Base-by-base conservation (phyloP, 2,888 invertebrate genomes). In the Parapristionchus giblindavisi region DNA sequence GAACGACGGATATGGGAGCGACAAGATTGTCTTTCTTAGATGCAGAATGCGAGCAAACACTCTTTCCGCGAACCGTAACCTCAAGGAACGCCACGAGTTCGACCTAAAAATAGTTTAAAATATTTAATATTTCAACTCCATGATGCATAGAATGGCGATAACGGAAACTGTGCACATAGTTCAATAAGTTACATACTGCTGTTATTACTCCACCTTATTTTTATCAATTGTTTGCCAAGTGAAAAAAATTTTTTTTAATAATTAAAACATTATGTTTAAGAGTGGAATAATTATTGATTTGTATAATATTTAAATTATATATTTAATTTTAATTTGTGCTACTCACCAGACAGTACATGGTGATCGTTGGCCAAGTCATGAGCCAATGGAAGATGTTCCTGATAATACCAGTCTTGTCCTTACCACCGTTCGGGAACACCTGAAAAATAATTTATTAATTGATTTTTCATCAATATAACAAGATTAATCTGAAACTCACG, bases 11-110 rank as follows among this genome's bases (percentile, higher is more conserved):
- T 17, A 36, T 34, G 17, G 81, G 81, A 34, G 81, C 79, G 27
- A 83, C 81, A 21, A 85, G 78, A 66, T 83, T 85, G 72, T 85
- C 85, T 74, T 85, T 85, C 79, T 85, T 85, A 43, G 83, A 84
- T 4, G 85, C 85, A 34, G 77, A 82, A 77, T 85, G 85, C 24
- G 81, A 71, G 29, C 70, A 71, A 21, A 71, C 70, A 5, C 40
- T 40, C 76, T 80, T 80, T 48, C 78, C 77, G 56, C 84, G 77
- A 29, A 85, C 75, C 14, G 85, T 84, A 32, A 83, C 80, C 78
- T 84, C 84, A 36, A 84, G 77, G 77, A 84, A 84, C 11, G 84
- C 84, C 2, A 82, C 81, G 38, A 84, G 68, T 78, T 84, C 84
- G 27, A 84, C 83, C 73, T 73, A 61, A 1, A 58, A 77, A 27